Percentiles rank a stretch among this genome's conserved stretches.
These are phyloP conservation scores for Platypus cylindrus DNA, from an alignment of 2,888 invertebrate species.

Conservation along the genomic window DNA sequence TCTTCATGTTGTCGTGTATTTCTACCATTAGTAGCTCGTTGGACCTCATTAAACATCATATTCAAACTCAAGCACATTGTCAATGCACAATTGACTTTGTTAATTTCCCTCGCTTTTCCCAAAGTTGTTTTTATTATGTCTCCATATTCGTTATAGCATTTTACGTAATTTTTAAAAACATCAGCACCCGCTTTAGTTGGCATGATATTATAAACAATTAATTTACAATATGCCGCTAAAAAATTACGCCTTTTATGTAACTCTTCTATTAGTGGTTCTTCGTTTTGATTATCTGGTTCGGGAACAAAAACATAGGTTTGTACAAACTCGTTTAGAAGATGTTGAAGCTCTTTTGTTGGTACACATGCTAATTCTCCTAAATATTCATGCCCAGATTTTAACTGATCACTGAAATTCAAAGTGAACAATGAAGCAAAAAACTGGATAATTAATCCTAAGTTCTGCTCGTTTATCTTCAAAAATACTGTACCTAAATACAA, in stretches of 20 bases:
- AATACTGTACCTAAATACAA: constrained; percentile 60
- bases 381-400: constrained; percentile 27
- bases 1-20: constrained; percentile 48
- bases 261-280: constrained; percentile 94
- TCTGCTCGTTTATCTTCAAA: neutral
- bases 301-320: constrained; percentile 88
- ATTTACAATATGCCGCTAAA: constrained; percentile 92
- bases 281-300: constrained; percentile 80
- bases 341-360: constrained; percentile 66
- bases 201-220: constrained; percentile 94
- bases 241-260: constrained; percentile 92
- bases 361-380: constrained; percentile 56
- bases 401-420: constrained; percentile 56
- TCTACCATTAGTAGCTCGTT: constrained; percentile 28
- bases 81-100: constrained; percentile 89
- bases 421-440: constrained; percentile 39
- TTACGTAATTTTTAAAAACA: constrained; percentile 95
- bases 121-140: constrained; percentile 96
- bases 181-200: constrained; percentile 80
- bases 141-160: constrained; percentile 96
- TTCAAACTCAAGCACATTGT: constrained; percentile 89
- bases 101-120: constrained; percentile 93
- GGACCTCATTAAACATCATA: constrained; percentile 69
- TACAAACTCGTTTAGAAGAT: constrained; percentile 79
- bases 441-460: neutral